These are phyloP conservation scores for Xenopus tropicalis DNA, from an alignment of 2,113 vertebrate species.

Conservation along the genomic window DNA sequence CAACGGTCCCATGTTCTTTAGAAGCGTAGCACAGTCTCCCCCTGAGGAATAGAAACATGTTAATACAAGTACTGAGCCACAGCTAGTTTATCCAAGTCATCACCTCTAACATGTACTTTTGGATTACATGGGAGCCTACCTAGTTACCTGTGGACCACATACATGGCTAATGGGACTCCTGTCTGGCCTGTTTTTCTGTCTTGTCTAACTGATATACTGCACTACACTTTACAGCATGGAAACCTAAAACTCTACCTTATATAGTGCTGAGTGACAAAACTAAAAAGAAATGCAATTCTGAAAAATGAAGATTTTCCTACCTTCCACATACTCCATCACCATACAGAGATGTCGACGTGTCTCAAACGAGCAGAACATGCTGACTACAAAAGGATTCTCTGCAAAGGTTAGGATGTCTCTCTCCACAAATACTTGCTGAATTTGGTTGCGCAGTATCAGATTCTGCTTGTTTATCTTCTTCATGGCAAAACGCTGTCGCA, in stretches of 20 bases:
- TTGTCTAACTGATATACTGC: no score
- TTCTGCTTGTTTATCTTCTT: constrained; percentile 99
- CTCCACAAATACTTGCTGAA: constrained; percentile 97
- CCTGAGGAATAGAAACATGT: constrained; percentile 59
- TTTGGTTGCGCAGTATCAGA: constrained; percentile 92
- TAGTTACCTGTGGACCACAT: no score
- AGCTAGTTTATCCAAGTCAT: no score
- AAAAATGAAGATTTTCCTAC: constrained; percentile 60
- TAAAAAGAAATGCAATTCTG: not conserved
- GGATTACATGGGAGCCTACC: no score
- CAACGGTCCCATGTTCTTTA: constrained; percentile 96
- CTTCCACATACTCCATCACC: constrained; percentile 99
- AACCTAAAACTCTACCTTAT: not conserved
- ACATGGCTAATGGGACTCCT: no score
- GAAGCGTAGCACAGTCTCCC: constrained; percentile 87
- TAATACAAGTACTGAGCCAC: no score
- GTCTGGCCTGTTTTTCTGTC: no score
- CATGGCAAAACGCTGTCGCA: constrained; percentile 91
- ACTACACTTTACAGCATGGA: no score
- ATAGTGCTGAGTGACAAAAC: no score
- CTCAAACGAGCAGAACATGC: constrained; percentile 98
- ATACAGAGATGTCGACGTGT: constrained; percentile 92
- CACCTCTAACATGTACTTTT: no score
- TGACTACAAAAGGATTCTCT: constrained; percentile 95
- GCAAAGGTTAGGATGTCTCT: constrained; percentile 96